Conservation (phyloP, 2,113 vertebrate species). For the Pyrgilauda ruficollis region DNA sequence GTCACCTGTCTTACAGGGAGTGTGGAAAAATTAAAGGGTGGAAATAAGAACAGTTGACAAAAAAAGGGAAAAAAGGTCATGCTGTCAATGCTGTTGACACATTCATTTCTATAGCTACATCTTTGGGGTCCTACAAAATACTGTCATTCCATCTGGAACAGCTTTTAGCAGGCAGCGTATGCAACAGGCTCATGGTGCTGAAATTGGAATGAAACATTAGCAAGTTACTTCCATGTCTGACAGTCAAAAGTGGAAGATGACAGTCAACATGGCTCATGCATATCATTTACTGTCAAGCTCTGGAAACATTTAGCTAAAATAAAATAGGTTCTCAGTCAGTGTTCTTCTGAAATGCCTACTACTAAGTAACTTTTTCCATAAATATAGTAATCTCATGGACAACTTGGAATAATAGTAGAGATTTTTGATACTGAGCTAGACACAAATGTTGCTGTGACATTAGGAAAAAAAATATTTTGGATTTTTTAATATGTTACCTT, state of each 20-base stretch:
- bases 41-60: neutral
- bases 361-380: neutral
- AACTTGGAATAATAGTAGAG: neutral
- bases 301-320: conserved; percentile 21
- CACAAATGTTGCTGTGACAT: neutral
- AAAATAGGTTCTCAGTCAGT: neutral
- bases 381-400: neutral
- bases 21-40: neutral
- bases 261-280: conserved; percentile 25
- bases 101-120: neutral
- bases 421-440: neutral
- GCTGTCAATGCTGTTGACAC: conserved; percentile 2
- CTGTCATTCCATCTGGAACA: conserved; percentile 28
- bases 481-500: neutral
- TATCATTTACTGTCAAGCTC: conserved; percentile 19
- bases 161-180: conserved; percentile 32
- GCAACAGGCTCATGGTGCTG: neutral
- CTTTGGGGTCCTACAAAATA: neutral
- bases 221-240: conserved; percentile 42
- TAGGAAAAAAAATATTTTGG: accelerated
- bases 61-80: neutral
- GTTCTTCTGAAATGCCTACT: neutral
- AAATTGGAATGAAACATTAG: conserved; percentile 23
- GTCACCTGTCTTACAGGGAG: neutral
- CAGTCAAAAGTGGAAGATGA: conserved; percentile 35